Conservation (phyloP, 1,140 invertebrate genomes). For the Apis cerana region DNA sequence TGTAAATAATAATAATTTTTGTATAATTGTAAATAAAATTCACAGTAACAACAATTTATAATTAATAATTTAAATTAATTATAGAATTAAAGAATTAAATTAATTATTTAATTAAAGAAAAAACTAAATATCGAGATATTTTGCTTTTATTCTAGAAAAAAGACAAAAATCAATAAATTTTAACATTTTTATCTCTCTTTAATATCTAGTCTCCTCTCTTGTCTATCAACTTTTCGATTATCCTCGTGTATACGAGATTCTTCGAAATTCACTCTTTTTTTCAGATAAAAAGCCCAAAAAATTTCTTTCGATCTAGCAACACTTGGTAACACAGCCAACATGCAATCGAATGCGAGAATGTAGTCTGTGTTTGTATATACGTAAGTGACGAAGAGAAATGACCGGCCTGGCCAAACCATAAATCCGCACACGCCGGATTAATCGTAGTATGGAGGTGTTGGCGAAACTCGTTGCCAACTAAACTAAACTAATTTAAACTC, state of each 20-base stretch:
- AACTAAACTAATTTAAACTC: slow-evolving; percentile 80
- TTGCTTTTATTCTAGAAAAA: no score
- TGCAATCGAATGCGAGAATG: slow-evolving; percentile 40
- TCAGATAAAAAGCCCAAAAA: slow-evolving; percentile 14
- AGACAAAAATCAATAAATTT: no score
- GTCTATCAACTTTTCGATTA: not conserved
- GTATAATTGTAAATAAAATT: no score
- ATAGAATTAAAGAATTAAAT: no score
- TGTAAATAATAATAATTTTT: no score
- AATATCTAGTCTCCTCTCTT: not conserved
- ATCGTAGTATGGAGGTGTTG: slow-evolving; percentile 67
- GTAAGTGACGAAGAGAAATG: slow-evolving; percentile 76
- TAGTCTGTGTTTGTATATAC: slow-evolving; percentile 50
- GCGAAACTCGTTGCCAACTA: slow-evolving; percentile 77
- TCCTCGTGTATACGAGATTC: not conserved
- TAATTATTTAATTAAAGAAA: no score
- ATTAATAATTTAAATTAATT: no score
- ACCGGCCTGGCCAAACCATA: slow-evolving; percentile 73
- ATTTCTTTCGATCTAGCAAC: slow-evolving; percentile 10
- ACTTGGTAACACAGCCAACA: slow-evolving; percentile 40
- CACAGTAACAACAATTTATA: no score
- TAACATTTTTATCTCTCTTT: no score
- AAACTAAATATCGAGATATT: no score
- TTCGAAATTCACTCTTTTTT: not conserved
- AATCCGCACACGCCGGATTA: slow-evolving; percentile 76